Percentiles rank a stretch among this genome's conserved stretches.
These are phyloP conservation scores for Probosciger aterrimus DNA, from an alignment of 2,113 vertebrate genomes.

Conservation along the genomic window DNA sequence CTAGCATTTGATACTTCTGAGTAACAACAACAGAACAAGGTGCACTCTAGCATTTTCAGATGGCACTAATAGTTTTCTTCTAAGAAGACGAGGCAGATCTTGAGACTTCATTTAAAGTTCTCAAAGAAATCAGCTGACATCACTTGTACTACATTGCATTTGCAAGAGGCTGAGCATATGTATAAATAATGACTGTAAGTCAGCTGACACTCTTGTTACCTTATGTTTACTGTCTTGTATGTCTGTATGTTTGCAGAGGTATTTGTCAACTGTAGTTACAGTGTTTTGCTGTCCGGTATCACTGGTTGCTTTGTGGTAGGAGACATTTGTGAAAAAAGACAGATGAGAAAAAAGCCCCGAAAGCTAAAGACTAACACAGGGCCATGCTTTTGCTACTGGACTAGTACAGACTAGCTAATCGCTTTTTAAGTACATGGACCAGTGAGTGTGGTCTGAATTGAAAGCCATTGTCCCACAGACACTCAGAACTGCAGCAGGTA, in stretches of 20 bases:
- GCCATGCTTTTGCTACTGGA: neutral
- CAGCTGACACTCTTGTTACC: neutral
- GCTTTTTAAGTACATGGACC: neutral
- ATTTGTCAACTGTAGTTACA: neutral
- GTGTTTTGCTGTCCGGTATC: neutral
- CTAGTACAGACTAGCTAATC: neutral
- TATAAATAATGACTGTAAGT: neutral
- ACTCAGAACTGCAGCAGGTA: neutral
- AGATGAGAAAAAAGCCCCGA: neutral
- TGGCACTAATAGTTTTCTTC: neutral
- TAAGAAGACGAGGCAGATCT: neutral
- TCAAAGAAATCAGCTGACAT: neutral
- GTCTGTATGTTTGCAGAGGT: neutral
- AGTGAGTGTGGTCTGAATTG: neutral
- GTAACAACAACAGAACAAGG: neutral
- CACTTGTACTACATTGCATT: neutral
- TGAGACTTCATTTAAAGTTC: neutral
- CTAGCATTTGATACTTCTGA: neutral
- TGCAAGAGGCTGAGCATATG: neutral
- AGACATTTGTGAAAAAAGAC: neutral
- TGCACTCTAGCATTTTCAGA: neutral
- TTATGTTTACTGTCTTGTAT: neutral
- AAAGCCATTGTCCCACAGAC: neutral
- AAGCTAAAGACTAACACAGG: neutral
- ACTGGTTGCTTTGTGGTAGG: neutral